Base-by-base conservation (phyloP, 2,888 invertebrate genomes). In the Parnassius apollo region DNA sequence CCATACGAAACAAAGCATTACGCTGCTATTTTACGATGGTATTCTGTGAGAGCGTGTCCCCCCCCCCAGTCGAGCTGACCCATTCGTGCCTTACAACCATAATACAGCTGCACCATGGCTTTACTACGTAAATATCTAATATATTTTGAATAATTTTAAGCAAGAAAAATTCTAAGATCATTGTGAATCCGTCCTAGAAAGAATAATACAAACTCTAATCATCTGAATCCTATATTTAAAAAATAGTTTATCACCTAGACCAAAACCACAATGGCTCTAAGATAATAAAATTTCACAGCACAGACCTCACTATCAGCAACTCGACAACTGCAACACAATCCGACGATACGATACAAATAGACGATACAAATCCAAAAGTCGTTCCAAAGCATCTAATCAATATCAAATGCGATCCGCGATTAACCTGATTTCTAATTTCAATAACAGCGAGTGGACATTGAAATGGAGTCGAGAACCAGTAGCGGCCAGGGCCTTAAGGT, bases 401-500 rank as follows among this genome's bases (percentile, higher is more conserved):
- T 45, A 53, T 45, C n/a, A 48, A 52, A 48, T 45, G 42, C 57
- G 51, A 62, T 52, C 52, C 57, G 62, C 48, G 62, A 62, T 62
- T 58, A 54, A 22, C 58, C 62, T 10, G 42, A 49, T 59, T 59
- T 45, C 13, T 51, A 57, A 42, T 49, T 49, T 49, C 56, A 57
- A 61, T 56, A 50, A 45, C 42, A 46, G 45, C 58, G 13, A 59
- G 55, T 67, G 64, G 54, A 66, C 52, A 58, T 68, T 67, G 62
- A 66, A 61, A 62, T 63, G 67, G 64, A 65, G 58, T 35, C 58
- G 51, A 55, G 49, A 57, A 59, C 64, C 62, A 66, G 65, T 59
- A 44, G 57, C 55, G 22, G 76, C 22, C 73, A 71, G 71, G 54
- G 63, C 69, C 62, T 65, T 62, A 69, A 66, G 80, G 79, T 69